Percentiles rank a stretch among this genome's conserved stretches.
Evolutionary conservation across 2,113 vertebrate species (phyloP).

Genomic region (Daphoenositta chrysoptera): DNA sequence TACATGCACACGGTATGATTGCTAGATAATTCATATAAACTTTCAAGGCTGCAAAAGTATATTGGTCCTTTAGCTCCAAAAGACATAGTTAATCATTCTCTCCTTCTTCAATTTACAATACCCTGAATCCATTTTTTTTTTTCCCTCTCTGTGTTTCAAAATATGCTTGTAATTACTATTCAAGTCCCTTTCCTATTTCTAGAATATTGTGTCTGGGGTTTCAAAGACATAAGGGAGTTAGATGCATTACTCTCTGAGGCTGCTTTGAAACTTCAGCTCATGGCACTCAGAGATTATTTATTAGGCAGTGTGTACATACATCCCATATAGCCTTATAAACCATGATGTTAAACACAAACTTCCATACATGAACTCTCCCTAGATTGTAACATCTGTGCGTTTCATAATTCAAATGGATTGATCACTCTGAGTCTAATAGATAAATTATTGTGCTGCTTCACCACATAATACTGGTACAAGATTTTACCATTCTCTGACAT

Average conservation of each 20-base stretch:
- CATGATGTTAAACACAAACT: background rate
- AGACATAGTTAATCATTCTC: background rate
- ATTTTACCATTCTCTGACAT: background rate
- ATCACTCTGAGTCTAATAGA: background rate
- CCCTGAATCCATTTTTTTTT: background rate
- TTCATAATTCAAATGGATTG: background rate
- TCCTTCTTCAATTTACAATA: slow-evolving; percentile 16
- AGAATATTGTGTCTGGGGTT: background rate
- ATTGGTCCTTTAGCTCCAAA: slow-evolving; percentile 1
- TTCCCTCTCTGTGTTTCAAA: background rate
- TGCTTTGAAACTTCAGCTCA: background rate
- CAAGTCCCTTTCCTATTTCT: background rate
- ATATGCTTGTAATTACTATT: slow-evolving; percentile 21
- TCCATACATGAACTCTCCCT: background rate
- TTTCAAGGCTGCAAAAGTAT: background rate
- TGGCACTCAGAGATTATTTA: slow-evolving; percentile 5
- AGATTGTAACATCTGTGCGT: background rate
- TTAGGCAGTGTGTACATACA: background rate
- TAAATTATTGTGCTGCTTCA: background rate
- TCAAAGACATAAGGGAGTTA: slow-evolving; percentile 15
- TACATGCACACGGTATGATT: background rate
- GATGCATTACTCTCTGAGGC: slow-evolving; percentile 17
- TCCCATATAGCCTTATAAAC: background rate
- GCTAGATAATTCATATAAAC: slow-evolving; percentile 5
- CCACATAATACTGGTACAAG: background rate